A percentile compares a stretch with the other conserved stretches of the same genome.
phyloP scores from a whole-genome alignment of 2,113 vertebrate genomes.

The Hipposideros armiger region DNA sequence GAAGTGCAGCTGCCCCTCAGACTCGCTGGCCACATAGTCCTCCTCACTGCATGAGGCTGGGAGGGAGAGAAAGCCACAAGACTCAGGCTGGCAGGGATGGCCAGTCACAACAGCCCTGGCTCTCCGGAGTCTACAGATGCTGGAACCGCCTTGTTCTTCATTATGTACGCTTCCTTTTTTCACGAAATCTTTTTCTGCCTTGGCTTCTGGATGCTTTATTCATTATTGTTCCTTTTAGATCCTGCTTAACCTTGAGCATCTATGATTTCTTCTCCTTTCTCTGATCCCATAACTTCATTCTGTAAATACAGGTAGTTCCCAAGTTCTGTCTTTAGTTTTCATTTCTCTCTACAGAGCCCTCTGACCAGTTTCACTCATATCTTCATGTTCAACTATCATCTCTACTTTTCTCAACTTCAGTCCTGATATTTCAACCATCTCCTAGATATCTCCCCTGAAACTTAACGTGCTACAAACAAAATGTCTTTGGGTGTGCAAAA shows the following conservation, averaged over 20 bases:
- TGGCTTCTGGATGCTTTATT: background rate
- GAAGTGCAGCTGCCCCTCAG: conserved; percentile 88
- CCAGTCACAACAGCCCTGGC: no score
- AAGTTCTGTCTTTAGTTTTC: background rate
- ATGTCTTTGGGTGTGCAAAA: background rate
- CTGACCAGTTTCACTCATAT: background rate
- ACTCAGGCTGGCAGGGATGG: background rate
- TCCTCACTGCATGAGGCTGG: conserved; percentile 86
- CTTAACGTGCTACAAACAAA: background rate
- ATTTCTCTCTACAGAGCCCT: background rate
- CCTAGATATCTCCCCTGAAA: background rate
- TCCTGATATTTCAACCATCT: background rate
- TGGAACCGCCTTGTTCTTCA: background rate
- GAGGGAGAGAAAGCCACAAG: background rate
- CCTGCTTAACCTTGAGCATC: background rate
- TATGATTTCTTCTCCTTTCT: background rate
- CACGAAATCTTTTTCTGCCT: background rate
- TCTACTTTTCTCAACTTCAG: background rate
- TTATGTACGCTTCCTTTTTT: background rate
- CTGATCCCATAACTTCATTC: background rate
- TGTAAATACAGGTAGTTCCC: background rate
- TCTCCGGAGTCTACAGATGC: background rate
- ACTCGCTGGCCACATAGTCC: conserved; percentile 82
- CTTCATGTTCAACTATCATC: background rate
- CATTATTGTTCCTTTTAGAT: background rate